Evolutionary conservation across 1,140 invertebrate species (phyloP), one percentile per base, ranked within the genome.

Genomic region (Delia radicum): DNA sequence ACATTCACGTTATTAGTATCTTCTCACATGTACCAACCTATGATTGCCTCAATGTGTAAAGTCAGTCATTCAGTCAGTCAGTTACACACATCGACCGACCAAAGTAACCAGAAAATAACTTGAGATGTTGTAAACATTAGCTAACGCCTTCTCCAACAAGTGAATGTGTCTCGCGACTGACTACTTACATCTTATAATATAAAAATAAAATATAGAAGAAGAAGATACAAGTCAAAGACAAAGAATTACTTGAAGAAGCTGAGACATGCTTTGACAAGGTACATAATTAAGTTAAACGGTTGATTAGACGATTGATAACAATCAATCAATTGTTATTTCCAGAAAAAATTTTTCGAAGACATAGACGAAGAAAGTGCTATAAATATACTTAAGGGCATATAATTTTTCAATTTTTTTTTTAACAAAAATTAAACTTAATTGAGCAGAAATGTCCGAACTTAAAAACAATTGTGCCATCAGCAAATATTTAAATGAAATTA

Each of bases 271-370:
- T 55, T 55, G 48, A 55, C 48, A 55, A 55, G 48, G 48, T 55
- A 55, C 48, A 55, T 55, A 55, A 55, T 55, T 55, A 55, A 55
- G 48, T 55, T 55, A 55, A 55, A 55, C 48, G 48, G n/a, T 55
- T 55, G 48, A 55, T 55, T 55, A 55, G 48, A 55, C 48, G n/a
- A 55, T 55, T 55, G 48, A 55, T 55, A 55, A 55, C 48, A 55
- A 55, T 55, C 48, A 55, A 55, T 55, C 48, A 55, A 55, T 55
- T 1, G 21, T 21, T 55, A 15, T n/a, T 18, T 55, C n/a, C 5
- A 55, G 48, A 7, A 21, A n/a, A n/a, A n/a, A n/a, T n/a, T n/a
- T n/a, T n/a, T n/a, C n/a, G n/a, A n/a, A n/a, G n/a, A n/a, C n/a
- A n/a, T n/a, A 21, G n/a, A 24, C 48, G 24, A 55, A 21, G 21